Evolutionary conservation across 2,888 invertebrate genomes (phyloP), one percentile per base, ranked within the genome.

Genomic region (Isotomurus palustris): DNA sequence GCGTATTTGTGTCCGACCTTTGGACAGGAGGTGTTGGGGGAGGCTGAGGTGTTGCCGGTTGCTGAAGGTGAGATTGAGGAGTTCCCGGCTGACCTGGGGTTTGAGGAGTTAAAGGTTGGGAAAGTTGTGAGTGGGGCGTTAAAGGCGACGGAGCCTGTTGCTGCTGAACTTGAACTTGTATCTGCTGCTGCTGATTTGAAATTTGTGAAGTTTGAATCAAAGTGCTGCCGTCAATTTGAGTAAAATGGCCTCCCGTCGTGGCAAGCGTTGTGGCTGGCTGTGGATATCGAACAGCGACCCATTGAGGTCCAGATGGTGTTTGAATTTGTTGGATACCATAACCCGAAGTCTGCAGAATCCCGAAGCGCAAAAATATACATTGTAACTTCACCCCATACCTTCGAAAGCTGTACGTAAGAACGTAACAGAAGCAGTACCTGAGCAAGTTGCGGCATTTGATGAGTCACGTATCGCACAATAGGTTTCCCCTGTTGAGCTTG

Each of bases 301-400:
- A 73, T 17, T 77, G 73, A 35, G 78, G 77, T 5, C 79, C 79
- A 41, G 75, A 75, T 22, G 77, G 74, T 12, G 78, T 78, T 69
- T 78, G 78, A 32, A 79, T 77, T 67, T 78, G 78, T 67, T 78
- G 78, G 36, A 79, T 45, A 28, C 65, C 65, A 48, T 60, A 65
- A n/a, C 60, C 62, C n/a, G 53, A 48, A 21, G 58, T 41, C 62
- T 65, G 19, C 32, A 25, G 36, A 24, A n/a, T 17, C 8, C 21
- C 25, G 36, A 10, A 3, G 21, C 8, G 10, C 14, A 43, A 21
- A 28, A 54, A 45, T 24, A n/a, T 32, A 12, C n/a, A n/a, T n/a
- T n/a, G n/a, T n/a, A n/a, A 28, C 35, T 35, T 27, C n/a, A 52
- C 35, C 8, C 14, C 14, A 32, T 10, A 8, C 32, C 32, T 14